These are phyloP conservation scores for Clytia hemisphaerica DNA, from an alignment of 30 jellyfish, hydroid and myxozoan genomes.

Conservation along the genomic window DNA sequence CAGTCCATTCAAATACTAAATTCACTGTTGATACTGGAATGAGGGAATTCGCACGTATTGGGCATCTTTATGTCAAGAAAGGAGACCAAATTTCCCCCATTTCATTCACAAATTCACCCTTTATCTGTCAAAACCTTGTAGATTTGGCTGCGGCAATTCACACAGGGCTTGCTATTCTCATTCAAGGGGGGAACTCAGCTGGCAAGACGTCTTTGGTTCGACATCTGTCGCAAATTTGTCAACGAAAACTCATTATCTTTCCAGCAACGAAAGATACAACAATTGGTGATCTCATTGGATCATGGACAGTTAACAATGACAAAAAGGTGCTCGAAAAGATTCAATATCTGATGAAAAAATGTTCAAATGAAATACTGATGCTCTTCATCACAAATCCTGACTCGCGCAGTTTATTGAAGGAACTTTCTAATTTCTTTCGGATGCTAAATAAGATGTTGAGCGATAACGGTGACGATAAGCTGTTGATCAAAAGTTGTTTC, in stretches of 20 bases:
- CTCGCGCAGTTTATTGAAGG: too few relatives aligned
- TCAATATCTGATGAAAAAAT: neutral
- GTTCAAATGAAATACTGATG: neutral
- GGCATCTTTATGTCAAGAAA: neutral
- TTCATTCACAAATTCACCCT: neutral
- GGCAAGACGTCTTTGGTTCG: constrained; percentile 12
- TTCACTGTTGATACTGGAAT: neutral
- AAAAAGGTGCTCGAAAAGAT: neutral
- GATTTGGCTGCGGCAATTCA: neutral
- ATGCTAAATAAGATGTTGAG: too few relatives aligned
- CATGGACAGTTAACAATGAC: constrained; percentile 5
- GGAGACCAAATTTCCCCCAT: neutral
- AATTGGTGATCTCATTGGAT: constrained; percentile 1
- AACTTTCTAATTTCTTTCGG: too few relatives aligned
- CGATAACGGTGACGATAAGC: neutral
- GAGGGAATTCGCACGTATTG: constrained; percentile 7
- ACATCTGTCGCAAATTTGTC: neutral
- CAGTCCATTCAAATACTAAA: too few relatives aligned
- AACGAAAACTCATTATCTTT: constrained; percentile 2
- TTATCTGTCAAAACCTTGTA: neutral
- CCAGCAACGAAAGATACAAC: constrained; percentile 15
- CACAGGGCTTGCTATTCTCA: constrained; percentile 6
- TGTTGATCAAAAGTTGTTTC: neutral
- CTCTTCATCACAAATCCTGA: neutral
- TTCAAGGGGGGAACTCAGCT: constrained; percentile 9